Conservation (phyloP, 2,888 invertebrate genomes). For the Diaphora mendica region DNA sequence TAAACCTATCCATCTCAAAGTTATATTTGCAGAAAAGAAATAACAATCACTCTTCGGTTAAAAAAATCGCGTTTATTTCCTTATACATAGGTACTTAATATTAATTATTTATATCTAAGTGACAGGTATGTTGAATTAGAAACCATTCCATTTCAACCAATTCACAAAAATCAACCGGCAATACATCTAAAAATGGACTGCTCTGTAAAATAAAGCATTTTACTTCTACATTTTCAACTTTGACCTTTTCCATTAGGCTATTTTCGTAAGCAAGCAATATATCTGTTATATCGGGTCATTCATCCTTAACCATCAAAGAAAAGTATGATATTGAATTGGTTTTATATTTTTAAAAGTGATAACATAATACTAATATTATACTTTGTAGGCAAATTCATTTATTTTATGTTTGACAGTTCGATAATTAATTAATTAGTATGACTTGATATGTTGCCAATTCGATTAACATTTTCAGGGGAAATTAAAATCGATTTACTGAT, state of each 20-base stretch:
- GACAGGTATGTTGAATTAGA: too few relatives aligned
- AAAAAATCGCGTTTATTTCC: too few relatives aligned
- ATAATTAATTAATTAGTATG: background rate
- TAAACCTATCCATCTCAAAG: too few relatives aligned
- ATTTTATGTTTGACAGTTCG: too few relatives aligned
- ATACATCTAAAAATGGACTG: background rate
- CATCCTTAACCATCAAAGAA: conserved; percentile 3
- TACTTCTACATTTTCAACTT: too few relatives aligned
- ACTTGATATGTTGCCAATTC: background rate
- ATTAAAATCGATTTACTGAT: too few relatives aligned
- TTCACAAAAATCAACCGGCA: background rate
- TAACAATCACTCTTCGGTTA: too few relatives aligned
- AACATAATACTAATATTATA: background rate
- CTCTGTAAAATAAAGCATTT: background rate
- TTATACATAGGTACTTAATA: too few relatives aligned
- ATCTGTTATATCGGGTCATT: background rate
- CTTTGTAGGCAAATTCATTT: background rate
- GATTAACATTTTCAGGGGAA: too few relatives aligned
- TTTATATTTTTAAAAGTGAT: background rate
- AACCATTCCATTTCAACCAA: background rate
- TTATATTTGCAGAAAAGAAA: too few relatives aligned
- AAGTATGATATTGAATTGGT: background rate
- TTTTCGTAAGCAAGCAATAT: background rate
- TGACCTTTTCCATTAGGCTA: background rate
- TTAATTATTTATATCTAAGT: too few relatives aligned